phyloP scores from a whole-genome alignment of 1,140 invertebrate genomes.

The Drosophila biarmipes region DNA sequence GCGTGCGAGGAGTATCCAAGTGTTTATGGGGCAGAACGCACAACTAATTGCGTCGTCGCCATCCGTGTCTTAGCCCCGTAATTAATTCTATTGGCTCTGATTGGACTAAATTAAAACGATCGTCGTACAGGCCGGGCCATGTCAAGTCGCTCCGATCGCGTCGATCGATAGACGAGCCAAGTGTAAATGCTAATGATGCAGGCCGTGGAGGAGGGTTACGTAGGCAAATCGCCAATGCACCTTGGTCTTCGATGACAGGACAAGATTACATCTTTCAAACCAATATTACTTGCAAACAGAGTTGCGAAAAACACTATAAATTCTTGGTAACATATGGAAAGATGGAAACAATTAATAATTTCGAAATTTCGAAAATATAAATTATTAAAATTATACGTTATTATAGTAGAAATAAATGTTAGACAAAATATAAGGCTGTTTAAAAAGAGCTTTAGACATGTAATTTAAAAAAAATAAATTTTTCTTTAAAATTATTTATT shows the following conservation, averaged over 20 bases:
- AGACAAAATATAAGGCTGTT: no score
- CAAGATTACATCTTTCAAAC: not conserved
- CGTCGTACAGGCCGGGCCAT: constrained; percentile 12
- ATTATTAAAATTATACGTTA: no score
- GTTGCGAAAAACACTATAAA: not conserved
- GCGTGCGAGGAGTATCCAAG: not conserved
- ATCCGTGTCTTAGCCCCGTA: constrained; percentile 58
- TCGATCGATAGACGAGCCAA: constrained; percentile 42
- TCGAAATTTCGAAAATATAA: no score
- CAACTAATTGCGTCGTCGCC: constrained; percentile 69
- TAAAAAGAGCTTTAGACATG: no score
- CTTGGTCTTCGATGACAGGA: not conserved
- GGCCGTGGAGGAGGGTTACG: constrained; percentile 1
- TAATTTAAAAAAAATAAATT: no score
- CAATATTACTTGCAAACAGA: not conserved
- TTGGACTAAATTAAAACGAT: constrained; percentile 74
- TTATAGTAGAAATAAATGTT: no score
- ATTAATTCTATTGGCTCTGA: constrained; percentile 78
- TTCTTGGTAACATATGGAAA: no score
- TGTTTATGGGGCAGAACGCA: constrained; percentile 67
- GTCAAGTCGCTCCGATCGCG: constrained; percentile 34
- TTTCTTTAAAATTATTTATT: no score
- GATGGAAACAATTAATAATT: no score
- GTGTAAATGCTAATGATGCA: constrained; percentile 54
- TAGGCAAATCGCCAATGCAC: not conserved